phyloP scores from a whole-genome alignment of 1,140 invertebrate species.

The Theocolax elegans region DNA sequence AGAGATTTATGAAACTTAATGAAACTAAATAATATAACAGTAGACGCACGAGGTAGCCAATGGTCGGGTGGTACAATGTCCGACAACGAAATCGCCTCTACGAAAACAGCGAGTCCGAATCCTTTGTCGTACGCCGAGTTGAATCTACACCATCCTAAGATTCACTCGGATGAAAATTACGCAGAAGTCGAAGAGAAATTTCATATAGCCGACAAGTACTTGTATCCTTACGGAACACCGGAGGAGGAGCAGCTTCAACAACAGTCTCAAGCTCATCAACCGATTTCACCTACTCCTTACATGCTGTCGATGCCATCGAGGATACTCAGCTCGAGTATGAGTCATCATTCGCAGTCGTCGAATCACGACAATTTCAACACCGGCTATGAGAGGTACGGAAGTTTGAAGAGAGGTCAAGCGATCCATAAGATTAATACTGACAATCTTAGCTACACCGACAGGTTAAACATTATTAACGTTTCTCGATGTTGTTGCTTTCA shows the following conservation, averaged over 20 bases:
- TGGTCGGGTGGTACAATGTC: conserved; percentile 84
- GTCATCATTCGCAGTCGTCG: conserved; percentile 69
- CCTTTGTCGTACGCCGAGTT: conserved; percentile 79
- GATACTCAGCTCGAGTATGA: conserved; percentile 62
- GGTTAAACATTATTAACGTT: conserved; percentile 7
- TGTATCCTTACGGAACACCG: conserved; percentile 78
- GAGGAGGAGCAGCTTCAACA: conserved; percentile 57
- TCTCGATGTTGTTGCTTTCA: too few species aligned
- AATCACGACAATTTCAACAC: conserved; percentile 61
- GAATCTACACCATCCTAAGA: conserved; percentile 67
- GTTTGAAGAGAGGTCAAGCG: conserved; percentile 19
- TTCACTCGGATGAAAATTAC: conserved; percentile 73
- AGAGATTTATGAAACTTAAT: too few species aligned
- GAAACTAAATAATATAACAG: too few species aligned
- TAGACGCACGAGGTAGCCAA: conserved; percentile 72
- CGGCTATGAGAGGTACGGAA: conserved; percentile 32
- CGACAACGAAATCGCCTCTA: conserved; percentile 76
- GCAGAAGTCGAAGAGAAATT: conserved; percentile 79
- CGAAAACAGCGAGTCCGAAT: conserved; percentile 77
- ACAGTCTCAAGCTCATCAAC: conserved; percentile 47
- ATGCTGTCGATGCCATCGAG: conserved; percentile 63
- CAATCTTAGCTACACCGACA: conserved; percentile 21
- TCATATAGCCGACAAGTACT: conserved; percentile 79
- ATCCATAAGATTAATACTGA: conserved; percentile 30
- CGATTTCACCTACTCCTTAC: conserved; percentile 67